A percentile compares a stretch with the other conserved stretches of the same genome.
phyloP scores from a whole-genome alignment of 2,797 vertebrate species.

The Gymnothorax reevesii region DNA sequence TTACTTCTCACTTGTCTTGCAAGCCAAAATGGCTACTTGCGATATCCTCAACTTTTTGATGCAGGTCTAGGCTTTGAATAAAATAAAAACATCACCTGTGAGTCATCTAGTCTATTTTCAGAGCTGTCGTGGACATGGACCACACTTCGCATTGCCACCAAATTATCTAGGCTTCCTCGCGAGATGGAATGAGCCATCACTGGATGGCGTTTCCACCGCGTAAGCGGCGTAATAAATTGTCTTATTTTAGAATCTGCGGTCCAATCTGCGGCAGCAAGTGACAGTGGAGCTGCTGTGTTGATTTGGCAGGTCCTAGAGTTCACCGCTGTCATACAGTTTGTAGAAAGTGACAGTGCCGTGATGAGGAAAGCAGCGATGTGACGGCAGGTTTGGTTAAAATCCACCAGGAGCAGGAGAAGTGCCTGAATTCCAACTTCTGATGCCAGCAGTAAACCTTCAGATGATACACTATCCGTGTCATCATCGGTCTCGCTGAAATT shows the following conservation, averaged over 20 bases:
- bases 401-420: slow-evolving; percentile 55
- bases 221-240: slow-evolving; percentile 9
- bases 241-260: neutral
- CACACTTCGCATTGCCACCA: neutral
- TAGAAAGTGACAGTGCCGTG: slow-evolving; percentile 54
- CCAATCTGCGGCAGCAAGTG: slow-evolving; percentile 41
- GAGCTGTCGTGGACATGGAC: neutral
- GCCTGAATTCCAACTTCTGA: slow-evolving; percentile 51
- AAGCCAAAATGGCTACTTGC: too few species aligned
- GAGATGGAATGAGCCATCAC: neutral
- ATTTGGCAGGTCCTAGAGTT: slow-evolving; percentile 46
- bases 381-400: slow-evolving; percentile 64
- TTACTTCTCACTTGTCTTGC: too few species aligned
- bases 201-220: neutral
- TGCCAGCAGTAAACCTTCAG: neutral
- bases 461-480: neutral
- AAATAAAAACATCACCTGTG: slow-evolving; percentile 26
- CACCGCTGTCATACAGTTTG: slow-evolving; percentile 49
- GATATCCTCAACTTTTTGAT: too few species aligned
- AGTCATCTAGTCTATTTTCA: slow-evolving; percentile 35
- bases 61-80: neutral
- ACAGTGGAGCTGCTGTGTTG: neutral
- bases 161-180: neutral
- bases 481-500: neutral
- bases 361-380: slow-evolving; percentile 43